These are phyloP conservation scores for Gobio gobio DNA, from an alignment of 2,113 vertebrate species.

Conservation along the genomic window DNA sequence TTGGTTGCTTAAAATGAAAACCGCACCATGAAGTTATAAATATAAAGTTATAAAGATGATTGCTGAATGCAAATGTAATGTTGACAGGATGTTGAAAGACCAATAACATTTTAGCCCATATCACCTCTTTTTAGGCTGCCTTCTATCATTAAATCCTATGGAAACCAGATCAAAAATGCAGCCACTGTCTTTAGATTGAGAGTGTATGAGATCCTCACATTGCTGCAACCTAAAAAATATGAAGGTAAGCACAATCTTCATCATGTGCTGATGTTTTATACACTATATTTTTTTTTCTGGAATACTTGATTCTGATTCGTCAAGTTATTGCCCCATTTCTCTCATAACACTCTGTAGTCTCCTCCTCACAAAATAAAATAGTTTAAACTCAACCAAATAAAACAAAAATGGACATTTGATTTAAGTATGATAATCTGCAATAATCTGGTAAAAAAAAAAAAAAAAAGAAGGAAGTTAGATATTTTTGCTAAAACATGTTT, in stretches of 20 bases:
- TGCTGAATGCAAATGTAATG: background rate
- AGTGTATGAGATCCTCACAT: slow-evolving; percentile 87
- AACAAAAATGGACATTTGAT: too few relatives aligned
- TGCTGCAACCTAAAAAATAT: slow-evolving; percentile 86
- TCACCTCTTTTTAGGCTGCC: slow-evolving; percentile 77
- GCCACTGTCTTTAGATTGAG: slow-evolving; percentile 83
- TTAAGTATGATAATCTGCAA: too few relatives aligned
- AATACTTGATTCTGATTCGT: too few relatives aligned
- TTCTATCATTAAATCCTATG: slow-evolving; percentile 82
- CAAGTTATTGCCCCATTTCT: too few relatives aligned
- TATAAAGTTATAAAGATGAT: background rate
- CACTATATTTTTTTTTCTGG: too few relatives aligned
- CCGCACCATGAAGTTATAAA: background rate
- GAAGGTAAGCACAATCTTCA: slow-evolving; percentile 77
- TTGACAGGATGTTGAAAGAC: background rate
- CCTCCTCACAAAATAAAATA: too few relatives aligned
- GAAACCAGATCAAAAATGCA: slow-evolving; percentile 79
- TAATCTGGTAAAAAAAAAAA: too few relatives aligned
- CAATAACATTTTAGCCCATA: slow-evolving; percentile 5
- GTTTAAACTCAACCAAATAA: too few relatives aligned
- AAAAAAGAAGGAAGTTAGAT: too few relatives aligned
- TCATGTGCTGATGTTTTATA: background rate
- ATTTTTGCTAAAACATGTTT: too few relatives aligned
- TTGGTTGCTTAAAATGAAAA: background rate
- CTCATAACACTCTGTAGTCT: too few relatives aligned